Percentiles rank a stretch among this genome's conserved stretches.
These are phyloP conservation scores for Heliothis virescens DNA, from an alignment of 1,140 invertebrate species.

Conservation along the genomic window DNA sequence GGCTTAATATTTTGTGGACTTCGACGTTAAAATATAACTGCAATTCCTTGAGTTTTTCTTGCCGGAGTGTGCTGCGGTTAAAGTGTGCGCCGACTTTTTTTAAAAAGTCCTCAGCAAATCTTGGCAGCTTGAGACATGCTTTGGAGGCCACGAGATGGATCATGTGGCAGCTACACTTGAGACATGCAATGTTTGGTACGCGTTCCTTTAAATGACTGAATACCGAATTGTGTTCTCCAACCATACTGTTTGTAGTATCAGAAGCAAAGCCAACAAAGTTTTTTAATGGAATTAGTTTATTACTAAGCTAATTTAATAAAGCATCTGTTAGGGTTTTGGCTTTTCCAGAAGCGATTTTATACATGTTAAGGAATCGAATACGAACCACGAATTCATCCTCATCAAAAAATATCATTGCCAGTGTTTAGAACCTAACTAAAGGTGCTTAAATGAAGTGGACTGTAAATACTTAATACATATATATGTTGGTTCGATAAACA, in stretches of 20 bases:
- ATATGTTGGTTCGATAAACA: too few relatives aligned
- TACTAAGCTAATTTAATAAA: too few relatives aligned
- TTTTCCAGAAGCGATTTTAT: too few relatives aligned
- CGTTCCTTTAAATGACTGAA: conserved; percentile 58
- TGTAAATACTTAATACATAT: too few relatives aligned
- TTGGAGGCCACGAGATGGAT: conserved; percentile 62
- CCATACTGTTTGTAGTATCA: conserved; percentile 67
- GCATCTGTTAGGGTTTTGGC: too few relatives aligned
- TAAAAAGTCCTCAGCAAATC: conserved; percentile 47
- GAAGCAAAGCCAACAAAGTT: conserved; percentile 55
- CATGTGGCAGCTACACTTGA: conserved; percentile 73
- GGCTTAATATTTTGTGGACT: conserved; percentile 70
- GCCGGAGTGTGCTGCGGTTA: conserved; percentile 47
- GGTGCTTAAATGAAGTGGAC: too few relatives aligned
- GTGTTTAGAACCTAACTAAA: too few relatives aligned
- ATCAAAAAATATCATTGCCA: too few relatives aligned
- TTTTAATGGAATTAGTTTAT: too few relatives aligned
- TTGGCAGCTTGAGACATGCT: conserved; percentile 64
- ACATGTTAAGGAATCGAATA: too few relatives aligned
- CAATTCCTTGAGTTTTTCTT: conserved; percentile 67
- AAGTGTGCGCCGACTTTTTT: conserved; percentile 56
- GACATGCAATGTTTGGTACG: conserved; percentile 57
- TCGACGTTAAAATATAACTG: conserved; percentile 61
- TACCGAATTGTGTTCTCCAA: conserved; percentile 67
- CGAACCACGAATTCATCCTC: too few relatives aligned